Conservation (phyloP, 2,113 vertebrate genomes). For the Cyanistes caeruleus region DNA sequence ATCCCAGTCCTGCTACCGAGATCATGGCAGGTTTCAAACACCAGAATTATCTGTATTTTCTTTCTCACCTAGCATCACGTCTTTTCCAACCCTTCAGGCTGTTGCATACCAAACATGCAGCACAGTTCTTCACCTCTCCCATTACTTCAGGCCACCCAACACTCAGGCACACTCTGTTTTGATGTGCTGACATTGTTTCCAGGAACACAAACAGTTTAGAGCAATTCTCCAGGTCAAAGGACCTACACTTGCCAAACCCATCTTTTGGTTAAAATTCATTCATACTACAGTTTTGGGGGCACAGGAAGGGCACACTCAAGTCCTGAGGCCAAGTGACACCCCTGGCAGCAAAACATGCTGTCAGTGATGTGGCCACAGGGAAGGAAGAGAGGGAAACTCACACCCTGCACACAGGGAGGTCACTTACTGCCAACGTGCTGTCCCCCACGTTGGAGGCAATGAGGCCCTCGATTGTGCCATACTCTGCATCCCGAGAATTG, state of each 20-base stretch:
- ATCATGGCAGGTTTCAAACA: rapidly evolving
- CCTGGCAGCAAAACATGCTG: not conserved
- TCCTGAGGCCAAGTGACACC: not conserved
- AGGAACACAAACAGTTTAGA: not conserved
- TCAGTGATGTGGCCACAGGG: rapidly evolving
- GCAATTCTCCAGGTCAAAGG: not conserved
- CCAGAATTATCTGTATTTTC: not conserved
- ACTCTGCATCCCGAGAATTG: slow-evolving; percentile 90
- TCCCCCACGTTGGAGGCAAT: slow-evolving; percentile 98
- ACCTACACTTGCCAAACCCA: not conserved
- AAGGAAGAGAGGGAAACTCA: not conserved
- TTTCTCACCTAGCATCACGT: not conserved
- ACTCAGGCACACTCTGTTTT: too few species aligned
- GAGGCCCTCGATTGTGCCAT: slow-evolving; percentile 94
- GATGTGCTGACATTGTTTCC: not conserved
- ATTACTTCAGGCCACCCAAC: not conserved
- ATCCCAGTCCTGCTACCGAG: not conserved
- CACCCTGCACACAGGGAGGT: not conserved
- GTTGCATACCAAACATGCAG: rapidly evolving
- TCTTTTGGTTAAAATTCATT: not conserved
- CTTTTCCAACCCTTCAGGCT: not conserved
- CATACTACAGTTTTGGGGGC: not conserved
- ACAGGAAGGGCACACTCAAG: not conserved
- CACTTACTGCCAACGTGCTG: slow-evolving; percentile 94
- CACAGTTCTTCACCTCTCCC: not conserved